Base-by-base conservation (phyloP, 2,888 invertebrate species). In the Eumacrocentrus americanus region DNA sequence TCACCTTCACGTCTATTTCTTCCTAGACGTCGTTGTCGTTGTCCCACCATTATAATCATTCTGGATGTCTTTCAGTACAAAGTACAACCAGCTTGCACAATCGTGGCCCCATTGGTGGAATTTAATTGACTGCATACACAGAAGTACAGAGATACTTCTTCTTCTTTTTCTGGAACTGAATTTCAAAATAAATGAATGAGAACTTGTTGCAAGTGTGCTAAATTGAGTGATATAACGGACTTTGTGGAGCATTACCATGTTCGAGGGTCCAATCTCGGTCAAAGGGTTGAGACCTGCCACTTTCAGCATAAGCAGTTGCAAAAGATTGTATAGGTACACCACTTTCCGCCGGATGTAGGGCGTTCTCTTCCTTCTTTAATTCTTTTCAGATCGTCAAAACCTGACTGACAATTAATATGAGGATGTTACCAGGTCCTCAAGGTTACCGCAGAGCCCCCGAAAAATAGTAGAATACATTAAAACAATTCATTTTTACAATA, bases 381-480 rank as follows among this genome's bases (percentile, higher is more conserved):
- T 54, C 54, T 54, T 54, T 54, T 44, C 54, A 54, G 44, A 38
- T 54, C n/a, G 6, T 34, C 9, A 54, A 44, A 54, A 20, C 18
- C 20, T 22, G 20, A 44, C 42, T 44, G 7, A 40, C 44, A 29
- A 54, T 29, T 14, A 54, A 18, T 34, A 34, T n/a, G 22, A 40
- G 20, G n/a, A 52, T 22, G 29, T 42, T 25, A 44, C 54, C 52
- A 52, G 52, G 40, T 40, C 38, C 9, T n/a, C n/a, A n/a, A n/a
- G n/a, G 29, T 34, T 16, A 25, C 6, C 22, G 12, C 14, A 40
- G 9, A 14, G 9, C 9, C 18, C 11, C 18, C n/a, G n/a, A n/a
- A n/a, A n/a, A n/a, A n/a, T n/a, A n/a, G n/a, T n/a, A n/a, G n/a
- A n/a, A n/a, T n/a, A n/a, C n/a, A n/a, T n/a, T n/a, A n/a, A n/a